phyloP scores from a whole-genome alignment of 2,113 vertebrate genomes.

The Cryptotis parvus region DNA sequence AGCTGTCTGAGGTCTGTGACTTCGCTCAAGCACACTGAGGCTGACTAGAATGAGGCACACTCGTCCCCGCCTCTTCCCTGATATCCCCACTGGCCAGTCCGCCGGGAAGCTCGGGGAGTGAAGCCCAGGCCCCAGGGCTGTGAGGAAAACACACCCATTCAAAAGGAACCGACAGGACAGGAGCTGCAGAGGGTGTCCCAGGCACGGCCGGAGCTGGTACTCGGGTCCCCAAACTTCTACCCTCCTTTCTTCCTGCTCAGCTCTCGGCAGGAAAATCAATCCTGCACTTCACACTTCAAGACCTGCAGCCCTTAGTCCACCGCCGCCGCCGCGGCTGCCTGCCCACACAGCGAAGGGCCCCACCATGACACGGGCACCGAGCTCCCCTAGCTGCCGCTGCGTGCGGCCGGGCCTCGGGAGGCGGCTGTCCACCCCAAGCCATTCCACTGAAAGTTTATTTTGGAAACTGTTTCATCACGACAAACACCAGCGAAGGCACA shows the following conservation, averaged over 20 bases:
- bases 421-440: too few species aligned
- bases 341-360: conserved; percentile 22
- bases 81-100: too few species aligned
- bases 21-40: too few species aligned
- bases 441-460: conserved; percentile 88
- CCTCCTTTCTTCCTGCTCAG: conserved; percentile 72
- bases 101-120: conserved; percentile 57
- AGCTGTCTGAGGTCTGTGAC: background rate
- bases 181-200: background rate
- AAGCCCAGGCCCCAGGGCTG: background rate
- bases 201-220: conserved; percentile 66
- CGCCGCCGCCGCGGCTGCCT: background rate
- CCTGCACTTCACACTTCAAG: conserved; percentile 80
- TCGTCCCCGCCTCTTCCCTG: too few species aligned
- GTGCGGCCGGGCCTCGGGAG: too few species aligned
- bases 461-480: conserved; percentile 83
- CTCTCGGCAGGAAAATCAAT: conserved; percentile 84
- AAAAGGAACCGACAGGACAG: conserved; percentile 81
- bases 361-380: conserved; percentile 84
- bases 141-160: conserved; percentile 45
- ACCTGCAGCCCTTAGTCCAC: conserved; percentile 71
- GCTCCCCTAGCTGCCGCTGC: conserved; percentile 90
- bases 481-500: conserved; percentile 62
- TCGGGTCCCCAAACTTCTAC: conserved; percentile 82
- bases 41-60: too few species aligned